Evolutionary conservation across 2,797 vertebrate genomes (phyloP), one percentile per base, ranked within the genome.

Genomic region (Lepilemur septentrionalis): DNA sequence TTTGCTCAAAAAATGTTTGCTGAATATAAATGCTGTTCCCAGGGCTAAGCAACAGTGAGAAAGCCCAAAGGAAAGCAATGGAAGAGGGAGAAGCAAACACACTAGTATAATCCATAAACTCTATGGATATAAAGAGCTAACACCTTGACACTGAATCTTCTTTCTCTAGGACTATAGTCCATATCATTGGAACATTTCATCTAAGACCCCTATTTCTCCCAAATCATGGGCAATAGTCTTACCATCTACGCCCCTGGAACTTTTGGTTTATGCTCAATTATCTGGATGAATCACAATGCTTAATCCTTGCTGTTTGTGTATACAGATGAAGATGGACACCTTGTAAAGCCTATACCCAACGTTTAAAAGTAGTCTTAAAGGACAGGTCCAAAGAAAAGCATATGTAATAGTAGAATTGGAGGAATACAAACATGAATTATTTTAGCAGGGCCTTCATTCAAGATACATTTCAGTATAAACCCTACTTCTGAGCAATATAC

Each of bases 401-500:
- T 57, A 59, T 59, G 57, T 63, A 91, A 55, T 84, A 80, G 35
- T 55, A 82, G 48, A 93, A 95, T 15, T 79, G 57, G 55, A 93
- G 25, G 48, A 63, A 84, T 30, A 93, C 20, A 79, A 65, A 73
- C 41, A 75, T 69, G 41, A 88, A 83, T 75, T 79, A 93, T 93
- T 93, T 73, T 59, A 91, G 70, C 43, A 87, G 30, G 52, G 52
- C 52, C 38, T 73, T 87, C 38, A 73, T 79, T 50, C 59, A 73
- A 91, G 93, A 76, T 89, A 90, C 4, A 67, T 80, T 89, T 97
- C 38, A 89, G 4, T 73, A 92, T 65, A 67, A 96, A 78, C 15
- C 32, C 38, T 93, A 83, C 3, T 93, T 92, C 81, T 91, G 80
- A 95, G 50, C 63, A 43, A 95, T 52, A 90, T 3, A 84, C 35